Percentiles rank a stretch among this genome's conserved stretches.
phyloP scores from a whole-genome alignment of 23 tunicate genomes.

The Halocynthia aurantium region DNA sequence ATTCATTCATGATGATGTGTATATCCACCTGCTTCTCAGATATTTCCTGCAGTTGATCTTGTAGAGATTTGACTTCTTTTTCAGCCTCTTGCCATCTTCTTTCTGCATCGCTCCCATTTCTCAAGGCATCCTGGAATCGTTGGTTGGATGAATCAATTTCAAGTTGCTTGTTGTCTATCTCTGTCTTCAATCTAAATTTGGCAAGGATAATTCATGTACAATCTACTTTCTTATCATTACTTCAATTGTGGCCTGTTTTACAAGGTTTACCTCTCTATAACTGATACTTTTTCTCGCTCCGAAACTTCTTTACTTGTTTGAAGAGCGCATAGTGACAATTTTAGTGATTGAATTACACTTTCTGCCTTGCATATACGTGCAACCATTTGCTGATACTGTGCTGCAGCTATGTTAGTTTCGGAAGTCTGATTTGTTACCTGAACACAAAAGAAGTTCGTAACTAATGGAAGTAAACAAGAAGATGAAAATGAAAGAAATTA shows the following conservation, averaged over 20 bases:
- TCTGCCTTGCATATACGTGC: constrained; percentile 71
- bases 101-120: constrained; percentile 27
- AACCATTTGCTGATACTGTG: constrained; percentile 49
- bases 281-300: constrained; percentile 54
- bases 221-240: no score
- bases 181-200: constrained; percentile 54
- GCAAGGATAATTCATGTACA: no score
- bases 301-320: constrained; percentile 54
- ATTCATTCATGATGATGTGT: no score
- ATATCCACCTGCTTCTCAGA: constrained; percentile 7
- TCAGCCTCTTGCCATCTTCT: constrained; percentile 83
- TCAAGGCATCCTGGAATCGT: constrained; percentile 25
- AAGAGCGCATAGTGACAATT: constrained; percentile 47
- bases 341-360: constrained; percentile 71
- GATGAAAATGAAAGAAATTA: no score
- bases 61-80: constrained; percentile 55
- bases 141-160: constrained; percentile 31
- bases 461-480: no score
- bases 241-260: no score
- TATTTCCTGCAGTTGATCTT: constrained; percentile 19
- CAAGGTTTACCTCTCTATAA: constrained; percentile 60
- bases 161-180: constrained; percentile 39
- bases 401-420: neutral
- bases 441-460: no score
- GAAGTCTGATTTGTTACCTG: no score